Evolutionary conservation across 2,113 vertebrate species (phyloP).

Genomic region (Otus sunia): DNA sequence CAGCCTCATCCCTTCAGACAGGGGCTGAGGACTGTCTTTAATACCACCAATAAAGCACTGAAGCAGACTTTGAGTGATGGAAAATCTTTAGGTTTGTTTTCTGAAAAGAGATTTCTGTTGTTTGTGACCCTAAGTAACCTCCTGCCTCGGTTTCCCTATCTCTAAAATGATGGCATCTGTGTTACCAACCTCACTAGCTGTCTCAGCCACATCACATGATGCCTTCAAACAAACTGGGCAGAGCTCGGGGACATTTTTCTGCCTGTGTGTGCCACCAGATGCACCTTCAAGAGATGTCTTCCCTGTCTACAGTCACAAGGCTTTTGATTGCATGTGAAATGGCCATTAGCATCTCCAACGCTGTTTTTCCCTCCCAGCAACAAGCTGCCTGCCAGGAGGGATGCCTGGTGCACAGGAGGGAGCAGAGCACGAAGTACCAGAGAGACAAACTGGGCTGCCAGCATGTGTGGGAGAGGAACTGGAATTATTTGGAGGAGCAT

Average conservation of each 20-base stretch:
- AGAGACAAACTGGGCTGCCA: not conserved
- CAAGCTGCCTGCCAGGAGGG: not conserved
- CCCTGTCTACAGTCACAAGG: not conserved
- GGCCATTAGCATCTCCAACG: not conserved
- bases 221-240: not conserved
- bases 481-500: not conserved
- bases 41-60: not conserved
- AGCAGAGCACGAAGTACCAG: not conserved
- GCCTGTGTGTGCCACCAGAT: not conserved
- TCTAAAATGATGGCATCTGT: not conserved
- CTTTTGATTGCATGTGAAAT: not conserved
- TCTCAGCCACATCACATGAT: not conserved
- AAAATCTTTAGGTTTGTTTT: not conserved
- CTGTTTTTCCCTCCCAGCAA: not conserved
- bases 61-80: not conserved
- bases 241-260: not conserved
- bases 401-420: not conserved
- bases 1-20: not conserved
- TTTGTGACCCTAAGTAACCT: not conserved
- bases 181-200: not conserved
- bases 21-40: not conserved
- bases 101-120: not conserved
- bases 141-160: not conserved
- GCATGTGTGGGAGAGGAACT: not conserved
- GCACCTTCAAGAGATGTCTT: not conserved